Conservation (phyloP, 2,797 vertebrate species). For the Diglossa cyanea region DNA sequence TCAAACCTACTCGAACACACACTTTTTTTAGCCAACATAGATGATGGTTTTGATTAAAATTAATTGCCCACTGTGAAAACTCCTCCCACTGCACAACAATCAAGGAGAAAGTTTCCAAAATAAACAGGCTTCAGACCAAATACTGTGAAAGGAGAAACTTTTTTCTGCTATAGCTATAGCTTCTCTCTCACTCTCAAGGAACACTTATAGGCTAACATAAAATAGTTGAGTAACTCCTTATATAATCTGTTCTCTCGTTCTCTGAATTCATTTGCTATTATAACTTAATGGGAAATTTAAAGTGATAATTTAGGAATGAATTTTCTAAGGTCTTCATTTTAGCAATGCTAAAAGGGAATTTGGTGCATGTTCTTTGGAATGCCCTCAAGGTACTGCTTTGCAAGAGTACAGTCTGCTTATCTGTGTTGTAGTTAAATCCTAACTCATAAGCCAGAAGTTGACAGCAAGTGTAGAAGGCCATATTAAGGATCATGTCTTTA, state of each 20-base stretch:
- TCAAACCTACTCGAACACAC: neutral
- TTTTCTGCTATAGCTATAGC: neutral
- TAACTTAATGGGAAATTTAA: neutral
- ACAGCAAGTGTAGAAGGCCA: neutral
- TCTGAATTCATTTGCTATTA: neutral
- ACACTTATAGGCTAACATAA: neutral
- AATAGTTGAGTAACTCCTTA: neutral
- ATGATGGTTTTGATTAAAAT: conserved; percentile 4
- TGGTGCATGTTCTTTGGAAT: neutral
- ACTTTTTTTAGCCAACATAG: neutral
- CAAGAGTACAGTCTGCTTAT: neutral
- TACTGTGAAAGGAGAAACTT: neutral
- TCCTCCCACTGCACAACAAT: neutral
- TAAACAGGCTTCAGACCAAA: neutral
- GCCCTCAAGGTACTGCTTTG: neutral
- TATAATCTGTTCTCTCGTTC: neutral
- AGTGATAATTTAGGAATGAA: neutral
- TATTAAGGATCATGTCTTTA: neutral
- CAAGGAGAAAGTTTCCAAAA: neutral
- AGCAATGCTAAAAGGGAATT: neutral
- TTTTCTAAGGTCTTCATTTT: neutral
- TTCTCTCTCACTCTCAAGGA: neutral
- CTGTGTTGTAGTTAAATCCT: neutral
- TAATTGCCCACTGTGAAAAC: neutral
- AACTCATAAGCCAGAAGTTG: neutral